These are phyloP conservation scores for Uromys caudimaculatus DNA, from an alignment of 2,797 vertebrate species.

Conservation along the genomic window DNA sequence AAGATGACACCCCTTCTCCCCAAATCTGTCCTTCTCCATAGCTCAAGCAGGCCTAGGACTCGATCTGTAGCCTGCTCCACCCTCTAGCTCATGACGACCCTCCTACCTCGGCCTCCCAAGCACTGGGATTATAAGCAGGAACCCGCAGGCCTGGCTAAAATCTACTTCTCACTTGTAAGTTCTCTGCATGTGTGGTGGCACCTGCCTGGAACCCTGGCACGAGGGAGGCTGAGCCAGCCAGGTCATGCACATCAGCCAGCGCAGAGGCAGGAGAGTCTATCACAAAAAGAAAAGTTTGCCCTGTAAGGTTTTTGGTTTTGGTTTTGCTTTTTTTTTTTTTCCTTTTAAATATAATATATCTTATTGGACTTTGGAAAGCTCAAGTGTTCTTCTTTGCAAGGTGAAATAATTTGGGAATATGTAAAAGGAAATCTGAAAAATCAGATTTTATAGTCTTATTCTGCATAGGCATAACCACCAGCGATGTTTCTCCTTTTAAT, in stretches of 20 bases:
- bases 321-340: not conserved
- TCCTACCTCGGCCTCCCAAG: not conserved
- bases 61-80: not conserved
- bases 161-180: not conserved
- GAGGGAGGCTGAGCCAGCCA: not conserved
- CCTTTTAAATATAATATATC: not conserved
- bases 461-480: not conserved
- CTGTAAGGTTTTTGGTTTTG: not conserved
- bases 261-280: not conserved
- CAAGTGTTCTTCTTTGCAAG: not conserved
- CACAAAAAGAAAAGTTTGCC: not conserved
- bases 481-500: not conserved
- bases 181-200: not conserved
- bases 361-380: not conserved
- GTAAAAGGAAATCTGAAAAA: constrained; percentile 47
- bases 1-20: not conserved
- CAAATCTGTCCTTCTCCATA: not conserved
- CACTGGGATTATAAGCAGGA: not conserved
- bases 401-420: constrained; percentile 6
- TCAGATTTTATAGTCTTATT: not conserved
- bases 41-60: not conserved
- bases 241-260: too few relatives aligned
- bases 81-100: not conserved
- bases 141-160: not conserved
- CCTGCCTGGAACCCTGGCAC: not conserved